These are phyloP conservation scores for Chrysolina americana DNA, from an alignment of 2,888 invertebrate genomes.

Conservation along the genomic window DNA sequence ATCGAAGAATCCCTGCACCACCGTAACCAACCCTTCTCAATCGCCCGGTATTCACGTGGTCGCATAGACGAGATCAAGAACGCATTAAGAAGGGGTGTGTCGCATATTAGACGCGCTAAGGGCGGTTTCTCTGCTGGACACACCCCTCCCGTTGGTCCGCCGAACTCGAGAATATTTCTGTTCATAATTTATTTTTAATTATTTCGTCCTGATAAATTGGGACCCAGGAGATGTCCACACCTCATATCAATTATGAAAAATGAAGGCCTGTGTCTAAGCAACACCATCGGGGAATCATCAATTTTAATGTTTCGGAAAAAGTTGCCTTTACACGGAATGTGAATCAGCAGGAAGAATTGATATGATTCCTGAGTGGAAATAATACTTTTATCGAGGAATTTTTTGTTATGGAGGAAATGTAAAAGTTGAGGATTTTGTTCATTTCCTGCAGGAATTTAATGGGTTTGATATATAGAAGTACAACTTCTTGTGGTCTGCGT, in stretches of 20 bases:
- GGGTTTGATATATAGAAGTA: neutral
- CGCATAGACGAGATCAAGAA: conserved; percentile 29
- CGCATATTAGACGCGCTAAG: conserved; percentile 65
- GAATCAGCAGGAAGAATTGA: conserved; percentile 9
- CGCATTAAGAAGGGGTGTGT: conserved; percentile 51
- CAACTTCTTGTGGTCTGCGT: too few relatives aligned
- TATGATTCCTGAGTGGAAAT: neutral
- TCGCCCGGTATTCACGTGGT: conserved; percentile 26
- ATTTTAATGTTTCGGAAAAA: conserved; percentile 36
- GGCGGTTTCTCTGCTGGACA: conserved; percentile 60
- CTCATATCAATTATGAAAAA: conserved; percentile 51
- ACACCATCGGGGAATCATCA: conserved; percentile 44
- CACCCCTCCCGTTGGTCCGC: conserved; percentile 58
- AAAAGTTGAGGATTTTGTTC: neutral
- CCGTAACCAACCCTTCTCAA: conserved; percentile 32
- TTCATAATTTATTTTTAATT: conserved; percentile 58
- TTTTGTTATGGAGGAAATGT: neutral
- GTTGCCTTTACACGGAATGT: conserved; percentile 18
- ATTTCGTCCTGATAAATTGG: conserved; percentile 55
- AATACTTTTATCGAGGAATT: conserved; percentile 1
- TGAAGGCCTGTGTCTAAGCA: conserved; percentile 41
- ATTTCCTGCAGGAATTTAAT: neutral
- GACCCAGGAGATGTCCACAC: conserved; percentile 49
- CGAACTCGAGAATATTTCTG: conserved; percentile 51
- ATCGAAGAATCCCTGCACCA: neutral